phyloP scores from a whole-genome alignment of 2,888 invertebrate genomes.

The Teleogryllus oceanicus region DNA sequence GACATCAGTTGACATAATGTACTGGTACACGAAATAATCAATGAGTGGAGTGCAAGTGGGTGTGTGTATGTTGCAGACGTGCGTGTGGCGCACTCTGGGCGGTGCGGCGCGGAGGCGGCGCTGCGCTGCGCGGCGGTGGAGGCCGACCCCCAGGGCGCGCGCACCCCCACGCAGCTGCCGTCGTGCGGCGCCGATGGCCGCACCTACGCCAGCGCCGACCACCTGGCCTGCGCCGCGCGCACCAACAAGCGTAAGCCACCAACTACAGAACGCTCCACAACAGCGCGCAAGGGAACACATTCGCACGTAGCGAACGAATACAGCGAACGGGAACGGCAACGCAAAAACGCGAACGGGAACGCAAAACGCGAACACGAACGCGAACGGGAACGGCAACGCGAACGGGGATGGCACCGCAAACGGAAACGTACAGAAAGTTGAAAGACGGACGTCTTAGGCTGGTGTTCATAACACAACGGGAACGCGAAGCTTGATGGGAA shows the following conservation, averaged over 20 bases:
- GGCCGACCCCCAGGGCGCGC: conserved; percentile 24
- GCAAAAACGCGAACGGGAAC: too few relatives aligned
- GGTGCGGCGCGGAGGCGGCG: conserved; percentile 31
- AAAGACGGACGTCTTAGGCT: too few relatives aligned
- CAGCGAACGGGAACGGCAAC: too few relatives aligned
- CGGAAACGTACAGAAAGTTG: too few relatives aligned
- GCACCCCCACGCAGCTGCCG: conserved; percentile 26
- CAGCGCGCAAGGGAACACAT: conserved; percentile 40
- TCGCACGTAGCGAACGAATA: conserved; percentile 21
- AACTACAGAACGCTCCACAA: conserved; percentile 39
- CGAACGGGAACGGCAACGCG: too few relatives aligned
- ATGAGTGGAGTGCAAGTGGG: too few relatives aligned
- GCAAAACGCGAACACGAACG: too few relatives aligned
- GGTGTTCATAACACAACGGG: too few relatives aligned
- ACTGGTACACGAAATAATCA: too few relatives aligned
- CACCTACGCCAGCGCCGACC: conserved; percentile 41
- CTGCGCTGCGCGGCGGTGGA: conserved; percentile 35
- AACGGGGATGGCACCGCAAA: too few relatives aligned
- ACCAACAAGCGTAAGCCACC: conserved; percentile 41
- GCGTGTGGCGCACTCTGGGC: conserved; percentile 28
- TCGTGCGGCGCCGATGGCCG: conserved; percentile 43
- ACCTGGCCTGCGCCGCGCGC: conserved; percentile 41
- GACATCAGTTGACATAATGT: too few relatives aligned
- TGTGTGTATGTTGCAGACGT: conserved; percentile 28
- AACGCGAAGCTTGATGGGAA: too few relatives aligned